A percentile compares a stretch with the other conserved stretches of the same genome.
These are phyloP conservation scores for Emydura subglobosa DNA, from an alignment of 2,113 vertebrate species.

Conservation along the genomic window DNA sequence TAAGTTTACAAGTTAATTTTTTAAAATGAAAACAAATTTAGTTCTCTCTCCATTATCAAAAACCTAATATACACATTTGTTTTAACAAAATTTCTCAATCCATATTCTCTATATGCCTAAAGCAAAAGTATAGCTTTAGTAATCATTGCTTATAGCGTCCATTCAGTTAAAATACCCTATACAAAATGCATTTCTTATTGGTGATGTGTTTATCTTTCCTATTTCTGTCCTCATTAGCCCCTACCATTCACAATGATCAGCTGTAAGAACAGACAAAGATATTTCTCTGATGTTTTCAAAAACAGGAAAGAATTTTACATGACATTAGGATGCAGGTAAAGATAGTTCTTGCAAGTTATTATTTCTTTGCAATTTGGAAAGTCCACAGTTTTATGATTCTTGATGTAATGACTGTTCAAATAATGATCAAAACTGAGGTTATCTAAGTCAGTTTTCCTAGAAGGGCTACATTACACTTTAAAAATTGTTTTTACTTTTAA, in stretches of 20 bases:
- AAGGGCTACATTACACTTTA: background rate
- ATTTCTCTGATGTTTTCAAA: background rate
- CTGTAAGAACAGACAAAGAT: background rate
- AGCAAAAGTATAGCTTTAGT: background rate
- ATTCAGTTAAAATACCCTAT: background rate
- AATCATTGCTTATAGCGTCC: background rate
- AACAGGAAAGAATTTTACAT: background rate
- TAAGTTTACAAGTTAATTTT: background rate
- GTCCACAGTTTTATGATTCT: background rate
- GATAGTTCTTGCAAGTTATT: background rate
- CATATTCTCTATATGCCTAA: background rate
- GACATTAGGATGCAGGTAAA: background rate
- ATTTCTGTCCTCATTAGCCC: background rate
- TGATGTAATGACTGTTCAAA: background rate
- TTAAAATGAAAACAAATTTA: background rate
- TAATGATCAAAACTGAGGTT: background rate
- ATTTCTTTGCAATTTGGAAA: background rate
- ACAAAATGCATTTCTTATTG: background rate
- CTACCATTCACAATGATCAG: background rate
- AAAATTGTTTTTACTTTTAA: background rate
- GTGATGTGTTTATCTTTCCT: background rate
- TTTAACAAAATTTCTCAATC: background rate
- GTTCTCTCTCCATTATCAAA: background rate
- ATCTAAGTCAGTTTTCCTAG: background rate
- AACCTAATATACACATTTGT: background rate